These are phyloP conservation scores for Lutjanus campechanus DNA, from an alignment of 2,797 vertebrate species.

Conservation along the genomic window DNA sequence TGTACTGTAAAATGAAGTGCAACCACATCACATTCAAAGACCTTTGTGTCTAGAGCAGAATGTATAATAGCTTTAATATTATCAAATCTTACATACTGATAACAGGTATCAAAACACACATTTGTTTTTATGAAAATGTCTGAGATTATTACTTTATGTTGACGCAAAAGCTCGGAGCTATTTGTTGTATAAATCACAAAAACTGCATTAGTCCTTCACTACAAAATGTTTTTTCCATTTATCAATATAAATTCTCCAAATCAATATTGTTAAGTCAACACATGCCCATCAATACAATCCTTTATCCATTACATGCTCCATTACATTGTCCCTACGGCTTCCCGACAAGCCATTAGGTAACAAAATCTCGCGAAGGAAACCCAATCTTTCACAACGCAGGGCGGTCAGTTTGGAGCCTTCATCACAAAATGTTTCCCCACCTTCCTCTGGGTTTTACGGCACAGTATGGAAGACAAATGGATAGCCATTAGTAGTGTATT, in stretches of 20 bases:
- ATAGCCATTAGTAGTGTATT: constrained; percentile 86
- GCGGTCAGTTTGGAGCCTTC: constrained; percentile 74
- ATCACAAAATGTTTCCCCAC: constrained; percentile 69
- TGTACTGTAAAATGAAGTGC: too few species aligned
- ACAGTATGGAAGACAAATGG: constrained; percentile 81
- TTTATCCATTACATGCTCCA: constrained; percentile 83
- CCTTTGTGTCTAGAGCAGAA: constrained; percentile 27
- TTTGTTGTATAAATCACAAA: constrained; percentile 35
- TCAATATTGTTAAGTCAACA: constrained; percentile 81
- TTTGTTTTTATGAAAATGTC: constrained; percentile 50
- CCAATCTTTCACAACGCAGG: constrained; percentile 67
- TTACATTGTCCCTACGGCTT: constrained; percentile 80
- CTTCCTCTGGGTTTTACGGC: constrained; percentile 63
- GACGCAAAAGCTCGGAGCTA: constrained; percentile 22
- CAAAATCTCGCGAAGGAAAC: constrained; percentile 77
- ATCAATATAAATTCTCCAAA: constrained; percentile 71
- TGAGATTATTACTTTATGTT: constrained; percentile 20
- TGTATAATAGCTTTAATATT: constrained; percentile 14
- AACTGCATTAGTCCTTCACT: constrained; percentile 43
- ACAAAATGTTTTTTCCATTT: constrained; percentile 53
- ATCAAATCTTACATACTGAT: constrained; percentile 17
- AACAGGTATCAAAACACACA: constrained; percentile 10
- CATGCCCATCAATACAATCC: constrained; percentile 78
- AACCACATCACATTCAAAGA: constrained; percentile 15
- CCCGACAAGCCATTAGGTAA: constrained; percentile 80